Base-by-base conservation (phyloP, 2,888 invertebrate genomes). In the Pristionchus maxplancki region DNA sequence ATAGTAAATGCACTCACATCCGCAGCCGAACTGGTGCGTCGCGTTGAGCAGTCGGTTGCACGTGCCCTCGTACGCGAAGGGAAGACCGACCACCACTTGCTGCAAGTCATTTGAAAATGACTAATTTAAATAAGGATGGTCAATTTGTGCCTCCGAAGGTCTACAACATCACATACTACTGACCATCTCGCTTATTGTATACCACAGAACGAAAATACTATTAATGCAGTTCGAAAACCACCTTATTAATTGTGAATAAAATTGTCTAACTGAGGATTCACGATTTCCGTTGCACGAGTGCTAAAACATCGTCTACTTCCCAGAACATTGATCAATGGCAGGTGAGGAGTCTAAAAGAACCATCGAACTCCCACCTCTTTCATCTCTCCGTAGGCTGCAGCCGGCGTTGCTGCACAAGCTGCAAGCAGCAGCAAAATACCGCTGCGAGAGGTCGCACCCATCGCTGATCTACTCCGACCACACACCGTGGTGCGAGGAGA, bases 21-120 rank as follows among this genome's bases (percentile, higher is more conserved):
- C 96, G 95, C 98, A 99, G 90, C 99, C 99, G 92, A 97, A 97
- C 95, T 98, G 97, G 95, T 98, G 97, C 20, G 98, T 98, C 89
- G 97, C 98, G 96, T 98, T 98, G 90, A 98, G 95, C 90, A 97
- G 96, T 90, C 98, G 96, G 95, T 97, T 97, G 95, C 99, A 99
- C 87, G 93, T 93, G 37, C 86, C 31, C 17, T 89, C 37, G 11
- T 37, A 71, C 24, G 31, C 48, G 11, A 67, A 24, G 17, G 71
- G 67, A 3, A 87, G 44, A 1, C 40, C 40, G 40, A 85, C 85
- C 20, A 64, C 31, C 62, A 85, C 85, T 62, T 62, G 28, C 85
- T 85, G 82, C 82, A 83, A 53, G 28, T 17, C 2, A 78, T 28
- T 28, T 11, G 1, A 34, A 13, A 34, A 15, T 11, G 4, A 4